Base-by-base conservation (phyloP, 1,140 invertebrate species). In the Drosophila asahinai region DNA sequence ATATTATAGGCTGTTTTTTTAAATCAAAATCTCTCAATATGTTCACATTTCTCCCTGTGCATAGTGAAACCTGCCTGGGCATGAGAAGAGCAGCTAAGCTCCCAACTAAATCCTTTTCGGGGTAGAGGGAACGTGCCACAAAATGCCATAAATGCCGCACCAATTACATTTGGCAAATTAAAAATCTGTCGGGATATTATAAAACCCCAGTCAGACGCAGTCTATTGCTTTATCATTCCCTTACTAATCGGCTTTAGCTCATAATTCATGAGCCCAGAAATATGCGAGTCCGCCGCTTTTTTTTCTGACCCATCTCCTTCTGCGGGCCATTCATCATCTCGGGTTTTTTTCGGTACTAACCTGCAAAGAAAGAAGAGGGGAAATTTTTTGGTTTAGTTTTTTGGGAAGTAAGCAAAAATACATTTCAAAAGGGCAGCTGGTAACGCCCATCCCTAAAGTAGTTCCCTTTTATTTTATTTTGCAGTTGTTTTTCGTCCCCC, bases 161-260 rank as follows among this genome's bases (percentile, higher is more conserved):
- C 57, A 73, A 86, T 70, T 89, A 75, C 83, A 87, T 87, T 86
- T 74, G 76, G 59, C 73, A 83, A 87, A 86, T 87, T 77, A 83
- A 87, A 83, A 82, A 74, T 77, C 58, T 78, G 62, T 27, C 47
- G 52, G 19, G 30, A 80, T 60, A 76, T 82, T 68, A 81, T 78
- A 76, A 78, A 78, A 47, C 77, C 48, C 60, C 27, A 45, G 17
- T 60, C 57, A 54, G 17, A n/a, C 43, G 11, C 33, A 54, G 75
- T 63, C 55, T 61, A 70, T 49, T 49, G 52, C 73, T 49, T 65
- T 55, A 58, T 72, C 47, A 60, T 52, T 73, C 71, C 17, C 60
- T 62, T 51, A 76, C 81, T 87, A 89, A 87, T 87, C 83, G 81
- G 84, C 65, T 87, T 87, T 83, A 51, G 36, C 57, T 48, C 83